A percentile compares a stretch with the other conserved stretches of the same genome.
Evolutionary conservation across 2,888 invertebrate species (phyloP).

Genomic region (Lomographa bimaculata): DNA sequence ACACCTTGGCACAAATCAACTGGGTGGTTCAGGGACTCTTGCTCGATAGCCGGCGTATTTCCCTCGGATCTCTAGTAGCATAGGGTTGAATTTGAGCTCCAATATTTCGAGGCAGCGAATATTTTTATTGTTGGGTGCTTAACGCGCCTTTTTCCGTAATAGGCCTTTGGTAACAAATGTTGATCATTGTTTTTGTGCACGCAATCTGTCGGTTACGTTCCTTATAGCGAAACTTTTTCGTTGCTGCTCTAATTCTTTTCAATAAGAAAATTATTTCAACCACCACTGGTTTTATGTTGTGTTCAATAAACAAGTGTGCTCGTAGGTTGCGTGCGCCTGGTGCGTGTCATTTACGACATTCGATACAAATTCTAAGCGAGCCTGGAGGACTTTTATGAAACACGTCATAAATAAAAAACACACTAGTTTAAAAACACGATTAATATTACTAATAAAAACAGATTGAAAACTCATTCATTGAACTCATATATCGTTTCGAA

Average conservation of each 20-base stretch:
- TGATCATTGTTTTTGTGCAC: slow-evolving; percentile 69
- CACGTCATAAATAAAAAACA: slow-evolving; percentile 20
- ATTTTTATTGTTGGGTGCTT: slow-evolving; percentile 57
- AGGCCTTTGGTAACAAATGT: slow-evolving; percentile 56
- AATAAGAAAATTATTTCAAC: slow-evolving; percentile 46
- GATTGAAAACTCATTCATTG: slow-evolving; percentile 1
- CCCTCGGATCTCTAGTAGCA: slow-evolving; percentile 37
- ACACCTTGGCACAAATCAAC: slow-evolving; percentile 75
- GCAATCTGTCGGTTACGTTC: slow-evolving; percentile 60
- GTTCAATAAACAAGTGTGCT: slow-evolving; percentile 19
- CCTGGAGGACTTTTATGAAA: slow-evolving; percentile 23
- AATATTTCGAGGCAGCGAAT: slow-evolving; percentile 47
- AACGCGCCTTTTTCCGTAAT: slow-evolving; percentile 58
- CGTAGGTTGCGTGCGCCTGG: slow-evolving; percentile 21
- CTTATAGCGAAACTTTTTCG: slow-evolving; percentile 50
- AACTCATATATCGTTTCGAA: slow-evolving; percentile 1
- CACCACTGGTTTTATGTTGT: slow-evolving; percentile 14
- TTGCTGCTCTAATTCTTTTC: slow-evolving; percentile 50
- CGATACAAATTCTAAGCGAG: slow-evolving; percentile 26
- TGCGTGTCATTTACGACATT: slow-evolving; percentile 26
- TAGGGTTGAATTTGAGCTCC: slow-evolving; percentile 36
- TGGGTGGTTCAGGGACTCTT: slow-evolving; percentile 57
- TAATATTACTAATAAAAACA: slow-evolving; percentile 11
- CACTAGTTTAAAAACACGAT: slow-evolving; percentile 8
- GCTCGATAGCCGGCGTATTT: slow-evolving; percentile 33